Evolutionary conservation across 1,140 invertebrate species (phyloP).

Genomic region (Euwallacea fornicatus): DNA sequence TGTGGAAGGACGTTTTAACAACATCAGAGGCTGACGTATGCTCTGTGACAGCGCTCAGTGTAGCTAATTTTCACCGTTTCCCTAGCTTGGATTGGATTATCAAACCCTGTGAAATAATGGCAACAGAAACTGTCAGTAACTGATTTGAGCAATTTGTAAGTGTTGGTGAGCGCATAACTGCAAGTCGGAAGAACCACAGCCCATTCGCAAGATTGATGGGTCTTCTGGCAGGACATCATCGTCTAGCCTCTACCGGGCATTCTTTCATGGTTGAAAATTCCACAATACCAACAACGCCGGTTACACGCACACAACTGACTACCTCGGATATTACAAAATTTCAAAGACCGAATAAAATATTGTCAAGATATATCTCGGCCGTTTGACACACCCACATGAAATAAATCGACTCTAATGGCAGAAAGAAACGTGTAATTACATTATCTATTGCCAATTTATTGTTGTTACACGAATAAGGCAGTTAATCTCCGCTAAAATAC

Average conservation of each 20-base stretch:
- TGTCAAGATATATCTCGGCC: constrained; percentile 19
- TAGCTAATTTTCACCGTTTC: no score
- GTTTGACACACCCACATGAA: constrained; percentile 30
- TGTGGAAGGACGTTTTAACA: no score
- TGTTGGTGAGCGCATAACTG: no score
- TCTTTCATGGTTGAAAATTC: background rate
- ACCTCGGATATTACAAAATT: constrained; percentile 9
- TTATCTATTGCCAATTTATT: constrained; percentile 36
- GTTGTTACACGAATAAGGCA: constrained; percentile 31
- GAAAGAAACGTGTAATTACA: constrained; percentile 36
- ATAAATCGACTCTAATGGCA: constrained; percentile 31
- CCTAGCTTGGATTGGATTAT: no score
- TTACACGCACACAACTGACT: background rate
- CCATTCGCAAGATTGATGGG: no score
- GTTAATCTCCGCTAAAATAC: constrained; percentile 20
- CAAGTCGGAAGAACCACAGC: no score
- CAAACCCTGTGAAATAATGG: no score
- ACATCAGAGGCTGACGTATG: no score
- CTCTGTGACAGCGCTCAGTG: no score
- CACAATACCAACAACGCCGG: background rate
- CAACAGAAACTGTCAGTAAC: background rate
- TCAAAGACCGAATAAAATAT: constrained; percentile 18
- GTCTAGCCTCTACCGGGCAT: no score
- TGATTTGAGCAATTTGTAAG: no score
- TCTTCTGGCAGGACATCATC: no score